Evolutionary conservation across 1,140 invertebrate genomes (phyloP).

Genomic region (Trinorchestia longiramus): DNA sequence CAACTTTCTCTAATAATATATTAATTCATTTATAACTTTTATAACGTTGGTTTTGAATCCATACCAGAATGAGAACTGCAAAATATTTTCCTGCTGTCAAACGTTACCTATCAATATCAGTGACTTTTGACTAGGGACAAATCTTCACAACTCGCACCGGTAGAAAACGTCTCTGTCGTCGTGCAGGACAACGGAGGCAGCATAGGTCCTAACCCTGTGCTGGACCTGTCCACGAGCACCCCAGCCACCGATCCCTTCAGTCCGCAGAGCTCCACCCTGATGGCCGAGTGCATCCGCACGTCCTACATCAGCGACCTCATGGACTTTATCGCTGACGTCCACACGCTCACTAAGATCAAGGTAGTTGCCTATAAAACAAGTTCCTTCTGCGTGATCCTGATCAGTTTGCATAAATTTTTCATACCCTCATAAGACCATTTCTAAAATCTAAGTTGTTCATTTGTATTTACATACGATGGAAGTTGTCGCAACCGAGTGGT

Average conservation of each 20-base stretch:
- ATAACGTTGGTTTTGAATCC: too few species aligned
- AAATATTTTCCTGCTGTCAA: too few species aligned
- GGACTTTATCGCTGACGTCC: constrained; percentile 96
- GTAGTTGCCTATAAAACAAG: constrained; percentile 72
- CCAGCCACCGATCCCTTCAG: background rate
- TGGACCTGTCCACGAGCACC: constrained; percentile 60
- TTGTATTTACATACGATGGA: background rate
- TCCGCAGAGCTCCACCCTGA: constrained; percentile 78
- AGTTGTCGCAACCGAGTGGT: background rate
- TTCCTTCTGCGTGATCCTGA: background rate
- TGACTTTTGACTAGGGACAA: too few species aligned
- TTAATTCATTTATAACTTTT: too few species aligned
- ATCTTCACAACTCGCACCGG: too few species aligned
- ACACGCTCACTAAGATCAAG: constrained; percentile 96
- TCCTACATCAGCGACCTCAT: constrained; percentile 93
- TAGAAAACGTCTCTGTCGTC: background rate
- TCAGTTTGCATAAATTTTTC: background rate
- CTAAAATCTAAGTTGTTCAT: background rate
- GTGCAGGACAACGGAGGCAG: constrained; percentile 76
- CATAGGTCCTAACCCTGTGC: constrained; percentile 72
- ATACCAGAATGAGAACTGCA: too few species aligned
- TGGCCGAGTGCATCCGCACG: constrained; percentile 88
- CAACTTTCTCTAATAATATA: too few species aligned
- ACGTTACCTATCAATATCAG: too few species aligned
- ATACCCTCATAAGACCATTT: background rate